Conservation (phyloP, 2,113 vertebrate species). For the Abramis brama region DNA sequence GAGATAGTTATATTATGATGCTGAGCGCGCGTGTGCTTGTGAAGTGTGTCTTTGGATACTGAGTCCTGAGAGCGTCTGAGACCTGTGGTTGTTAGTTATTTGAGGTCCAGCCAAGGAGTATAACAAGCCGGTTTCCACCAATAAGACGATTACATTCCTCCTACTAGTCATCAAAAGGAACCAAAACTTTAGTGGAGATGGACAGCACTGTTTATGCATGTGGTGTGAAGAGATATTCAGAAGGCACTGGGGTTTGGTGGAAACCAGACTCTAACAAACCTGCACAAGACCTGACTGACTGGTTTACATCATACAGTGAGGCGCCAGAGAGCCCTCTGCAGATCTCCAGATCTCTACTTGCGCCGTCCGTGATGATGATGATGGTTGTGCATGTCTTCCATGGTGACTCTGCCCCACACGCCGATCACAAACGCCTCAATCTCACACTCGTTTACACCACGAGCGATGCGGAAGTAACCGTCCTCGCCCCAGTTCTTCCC, state of each 20-base stretch:
- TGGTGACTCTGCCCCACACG: slow-evolving; percentile 90
- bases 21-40: slow-evolving; percentile 5
- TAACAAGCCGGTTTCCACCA: slow-evolving; percentile 24
- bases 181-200: not conserved
- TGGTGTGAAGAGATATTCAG: not conserved
- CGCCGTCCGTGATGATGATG: slow-evolving; percentile 70
- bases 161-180: not conserved
- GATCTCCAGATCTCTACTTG: slow-evolving; percentile 58
- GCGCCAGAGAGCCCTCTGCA: slow-evolving; percentile 28
- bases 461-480: slow-evolving; percentile 90
- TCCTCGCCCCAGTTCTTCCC: slow-evolving; percentile 91
- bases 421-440: slow-evolving; percentile 94
- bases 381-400: slow-evolving; percentile 90
- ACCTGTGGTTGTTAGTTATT: slow-evolving; percentile 26
- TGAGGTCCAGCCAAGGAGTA: slow-evolving; percentile 16
- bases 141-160: not conserved
- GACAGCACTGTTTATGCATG: not conserved
- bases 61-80: slow-evolving; percentile 23
- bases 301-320: slow-evolving; percentile 40
- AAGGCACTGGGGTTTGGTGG: slow-evolving; percentile 36
- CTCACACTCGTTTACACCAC: slow-evolving; percentile 92
- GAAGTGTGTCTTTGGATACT: slow-evolving; percentile 18
- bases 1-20: slow-evolving; percentile 19
- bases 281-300: slow-evolving; percentile 30
- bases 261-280: slow-evolving; percentile 21